These are phyloP conservation scores for Linnaemya tessellans DNA, from an alignment of 2,888 invertebrate species.

Conservation along the genomic window DNA sequence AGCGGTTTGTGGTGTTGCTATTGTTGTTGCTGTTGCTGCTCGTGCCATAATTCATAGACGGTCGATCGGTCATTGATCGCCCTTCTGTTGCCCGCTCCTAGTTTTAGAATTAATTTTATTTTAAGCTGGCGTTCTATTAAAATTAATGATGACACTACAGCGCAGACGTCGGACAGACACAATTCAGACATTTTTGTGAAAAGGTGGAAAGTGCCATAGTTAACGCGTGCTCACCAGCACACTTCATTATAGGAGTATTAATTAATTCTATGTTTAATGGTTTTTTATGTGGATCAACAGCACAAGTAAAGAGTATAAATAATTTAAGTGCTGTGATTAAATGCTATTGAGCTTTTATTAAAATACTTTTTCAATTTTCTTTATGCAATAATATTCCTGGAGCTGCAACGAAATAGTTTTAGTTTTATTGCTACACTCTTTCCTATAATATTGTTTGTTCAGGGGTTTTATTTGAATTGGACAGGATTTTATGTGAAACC, in stretches of 20 bases:
- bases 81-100: background rate
- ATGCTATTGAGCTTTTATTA: background rate
- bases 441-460: too few species aligned
- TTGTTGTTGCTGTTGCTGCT: constrained; percentile 15
- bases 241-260: constrained; percentile 69
- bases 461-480: too few species aligned
- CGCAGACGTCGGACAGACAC: constrained; percentile 43
- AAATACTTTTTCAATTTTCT: background rate
- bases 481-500: too few species aligned
- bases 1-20: constrained; percentile 41
- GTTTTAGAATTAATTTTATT: constrained; percentile 37
- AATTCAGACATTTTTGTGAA: constrained; percentile 34
- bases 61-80: constrained; percentile 53
- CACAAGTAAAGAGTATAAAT: constrained; percentile 17
- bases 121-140: constrained; percentile 59
- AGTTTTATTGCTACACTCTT: too few species aligned
- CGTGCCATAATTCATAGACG: constrained; percentile 39
- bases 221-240: constrained; percentile 71
- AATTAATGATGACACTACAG: constrained; percentile 69
- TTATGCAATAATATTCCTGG: too few species aligned
- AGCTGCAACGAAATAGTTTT: too few species aligned
- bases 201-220: constrained; percentile 61
- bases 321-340: constrained; percentile 1
- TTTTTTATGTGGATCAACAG: constrained; percentile 10
- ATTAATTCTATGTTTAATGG: constrained; percentile 61